Percentiles rank a stretch among this genome's conserved stretches.
These are phyloP conservation scores for Pollimyrus isidori DNA, from an alignment of 2,113 vertebrate genomes.

Conservation along the genomic window DNA sequence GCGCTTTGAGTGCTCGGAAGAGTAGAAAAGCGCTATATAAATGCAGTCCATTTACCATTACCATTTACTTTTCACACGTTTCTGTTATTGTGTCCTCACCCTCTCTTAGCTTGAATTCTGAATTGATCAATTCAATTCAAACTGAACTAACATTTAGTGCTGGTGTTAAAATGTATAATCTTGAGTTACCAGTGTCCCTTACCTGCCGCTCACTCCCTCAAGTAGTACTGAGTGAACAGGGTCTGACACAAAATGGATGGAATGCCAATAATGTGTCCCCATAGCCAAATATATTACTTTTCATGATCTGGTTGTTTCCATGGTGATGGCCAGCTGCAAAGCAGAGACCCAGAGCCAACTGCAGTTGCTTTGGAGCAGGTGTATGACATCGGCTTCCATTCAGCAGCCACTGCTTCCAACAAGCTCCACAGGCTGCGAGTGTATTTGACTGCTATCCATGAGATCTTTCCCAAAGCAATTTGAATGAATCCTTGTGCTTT, in stretches of 20 bases:
- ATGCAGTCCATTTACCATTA: too few species aligned
- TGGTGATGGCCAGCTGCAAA: conserved; percentile 22
- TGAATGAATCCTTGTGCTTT: background rate
- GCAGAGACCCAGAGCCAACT: background rate
- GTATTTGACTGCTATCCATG: conserved; percentile 34
- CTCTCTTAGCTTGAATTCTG: background rate
- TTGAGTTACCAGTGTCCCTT: background rate
- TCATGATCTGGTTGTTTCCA: conserved; percentile 19
- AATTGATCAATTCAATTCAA: too few species aligned
- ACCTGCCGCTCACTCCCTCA: background rate
- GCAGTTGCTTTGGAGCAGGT: background rate
- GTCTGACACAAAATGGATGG: background rate
- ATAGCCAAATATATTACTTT: conserved; percentile 49
- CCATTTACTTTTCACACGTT: too few species aligned
- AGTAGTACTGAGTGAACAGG: background rate
- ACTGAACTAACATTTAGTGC: background rate
- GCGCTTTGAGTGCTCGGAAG: too few species aligned
- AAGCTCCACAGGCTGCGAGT: conserved; percentile 42
- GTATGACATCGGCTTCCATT: conserved; percentile 9
- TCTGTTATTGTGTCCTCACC: background rate
- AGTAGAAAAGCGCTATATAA: too few species aligned
- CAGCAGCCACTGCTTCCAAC: conserved; percentile 44
- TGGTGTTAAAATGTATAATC: background rate
- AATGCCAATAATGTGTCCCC: conserved; percentile 39
- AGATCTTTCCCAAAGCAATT: background rate